Percentiles rank a stretch among this genome's conserved stretches.
Conservation (phyloP, 1,140 invertebrate genomes). For the Bombus soroeensis region DNA sequence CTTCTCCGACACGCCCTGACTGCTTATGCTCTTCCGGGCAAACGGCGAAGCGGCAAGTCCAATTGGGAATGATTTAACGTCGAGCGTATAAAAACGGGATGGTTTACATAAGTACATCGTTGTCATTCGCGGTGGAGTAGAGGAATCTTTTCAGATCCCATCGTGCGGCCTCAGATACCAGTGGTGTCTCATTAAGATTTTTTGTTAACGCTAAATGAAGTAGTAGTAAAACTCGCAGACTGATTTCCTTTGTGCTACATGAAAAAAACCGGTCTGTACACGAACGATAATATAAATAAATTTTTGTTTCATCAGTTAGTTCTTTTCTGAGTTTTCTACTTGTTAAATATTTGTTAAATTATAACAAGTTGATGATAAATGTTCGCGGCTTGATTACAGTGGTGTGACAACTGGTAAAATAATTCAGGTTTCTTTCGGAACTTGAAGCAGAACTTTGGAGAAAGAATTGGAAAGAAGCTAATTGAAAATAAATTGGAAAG, state of each 20-base stretch:
- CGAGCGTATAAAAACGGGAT: conserved; percentile 61
- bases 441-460: not conserved
- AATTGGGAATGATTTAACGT: conserved; percentile 72
- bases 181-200: conserved; percentile 63
- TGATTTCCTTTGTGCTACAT: not conserved
- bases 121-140: conserved; percentile 64
- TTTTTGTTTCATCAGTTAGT: too few relatives aligned
- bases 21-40: conserved; percentile 67
- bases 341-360: too few relatives aligned
- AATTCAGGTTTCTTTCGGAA: not conserved
- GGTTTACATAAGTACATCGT: conserved; percentile 74
- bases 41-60: conserved; percentile 57
- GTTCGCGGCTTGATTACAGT: not conserved
- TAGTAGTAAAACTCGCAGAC: not conserved
- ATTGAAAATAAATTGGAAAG: conserved; percentile 26
- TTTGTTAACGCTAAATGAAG: conserved; percentile 52
- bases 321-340: too few relatives aligned
- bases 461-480: conserved; percentile 14
- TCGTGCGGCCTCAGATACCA: conserved; percentile 38
- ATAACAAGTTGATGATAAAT: not conserved
- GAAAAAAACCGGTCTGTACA: not conserved
- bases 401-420: not conserved
- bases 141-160: conserved; percentile 55
- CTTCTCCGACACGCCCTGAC: conserved; percentile 49
- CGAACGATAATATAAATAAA: not conserved